Conservation (phyloP, 2,113 vertebrate genomes). For the Petrocephalus zakoni region DNA sequence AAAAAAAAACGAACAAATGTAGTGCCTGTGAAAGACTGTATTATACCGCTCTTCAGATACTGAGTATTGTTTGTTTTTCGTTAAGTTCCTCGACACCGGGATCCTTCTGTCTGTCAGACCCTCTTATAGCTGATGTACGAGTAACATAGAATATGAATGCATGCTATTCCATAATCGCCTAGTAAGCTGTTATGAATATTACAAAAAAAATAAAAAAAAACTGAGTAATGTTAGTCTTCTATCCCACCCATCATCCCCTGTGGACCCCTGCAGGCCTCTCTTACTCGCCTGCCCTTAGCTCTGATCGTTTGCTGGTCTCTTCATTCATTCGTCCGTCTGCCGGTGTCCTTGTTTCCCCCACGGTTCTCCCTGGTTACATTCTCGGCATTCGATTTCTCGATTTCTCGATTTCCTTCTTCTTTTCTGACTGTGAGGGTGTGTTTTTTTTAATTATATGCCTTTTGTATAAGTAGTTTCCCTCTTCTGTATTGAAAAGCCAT, state of each 20-base stretch:
- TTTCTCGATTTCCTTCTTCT: not conserved
- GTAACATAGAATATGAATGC: slow-evolving; percentile 93
- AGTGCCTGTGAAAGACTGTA: slow-evolving; percentile 99
- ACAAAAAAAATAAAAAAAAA: slow-evolving; percentile 47
- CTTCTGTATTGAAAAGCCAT: slow-evolving; percentile 6
- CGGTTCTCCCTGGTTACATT: not conserved
- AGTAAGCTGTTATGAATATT: slow-evolving; percentile 82
- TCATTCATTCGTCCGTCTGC: not conserved
- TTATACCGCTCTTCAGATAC: slow-evolving; percentile 86
- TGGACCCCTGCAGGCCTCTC: slow-evolving; percentile 42
- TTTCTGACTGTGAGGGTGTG: not conserved
- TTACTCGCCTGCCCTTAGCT: slow-evolving; percentile 17
- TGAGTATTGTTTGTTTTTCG: slow-evolving; percentile 56
- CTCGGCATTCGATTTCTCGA: not conserved
- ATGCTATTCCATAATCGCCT: slow-evolving; percentile 92
- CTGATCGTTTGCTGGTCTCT: not conserved
- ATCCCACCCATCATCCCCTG: slow-evolving; percentile 59
- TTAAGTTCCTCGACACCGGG: slow-evolving; percentile 83
- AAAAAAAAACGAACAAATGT: slow-evolving; percentile 73
- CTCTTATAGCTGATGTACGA: slow-evolving; percentile 93
- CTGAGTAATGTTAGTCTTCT: slow-evolving; percentile 71
- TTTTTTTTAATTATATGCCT: slow-evolving; percentile 57
- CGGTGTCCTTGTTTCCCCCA: not conserved
- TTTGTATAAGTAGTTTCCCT: slow-evolving; percentile 63
- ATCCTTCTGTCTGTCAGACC: slow-evolving; percentile 97